Conservation (phyloP, 2,888 invertebrate genomes). For the Ophioninae sp. region DNA sequence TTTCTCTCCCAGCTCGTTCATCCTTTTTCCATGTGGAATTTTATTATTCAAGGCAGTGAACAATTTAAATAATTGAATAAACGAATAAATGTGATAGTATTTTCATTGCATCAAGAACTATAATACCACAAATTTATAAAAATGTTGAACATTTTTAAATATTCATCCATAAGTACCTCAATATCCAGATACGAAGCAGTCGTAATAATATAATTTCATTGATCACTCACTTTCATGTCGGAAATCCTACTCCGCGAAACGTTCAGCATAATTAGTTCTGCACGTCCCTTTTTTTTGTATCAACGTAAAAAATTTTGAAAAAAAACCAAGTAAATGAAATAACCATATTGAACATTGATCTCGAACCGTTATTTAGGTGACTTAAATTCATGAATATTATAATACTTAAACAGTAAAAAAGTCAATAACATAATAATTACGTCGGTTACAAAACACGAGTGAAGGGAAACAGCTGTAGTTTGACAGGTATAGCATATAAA, state of each 20-base stretch:
- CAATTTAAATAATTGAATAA: too few species aligned
- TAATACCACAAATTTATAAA: too few species aligned
- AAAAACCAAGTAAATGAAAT: too few species aligned
- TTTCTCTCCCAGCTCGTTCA: slow-evolving; percentile 6
- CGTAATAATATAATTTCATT: slow-evolving; percentile 22
- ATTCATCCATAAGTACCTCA: too few species aligned
- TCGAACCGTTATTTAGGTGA: not conserved
- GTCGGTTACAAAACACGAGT: not conserved
- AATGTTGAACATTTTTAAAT: too few species aligned
- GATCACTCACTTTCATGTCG: slow-evolving; percentile 42
- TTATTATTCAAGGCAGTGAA: not conserved
- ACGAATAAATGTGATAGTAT: too few species aligned
- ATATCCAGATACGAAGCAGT: too few species aligned
- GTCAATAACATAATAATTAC: too few species aligned
- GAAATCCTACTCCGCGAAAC: not conserved
- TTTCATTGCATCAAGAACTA: too few species aligned
- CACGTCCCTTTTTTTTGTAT: not conserved
- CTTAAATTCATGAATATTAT: not conserved
- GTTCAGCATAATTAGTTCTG: not conserved
- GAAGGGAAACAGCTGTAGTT: slow-evolving; percentile 4
- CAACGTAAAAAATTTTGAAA: too few species aligned
- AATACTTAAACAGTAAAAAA: too few species aligned
- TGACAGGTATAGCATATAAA: slow-evolving; percentile 71
- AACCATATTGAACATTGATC: too few species aligned
- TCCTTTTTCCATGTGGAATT: not conserved